These are phyloP conservation scores for Acanthurus leucopareius DNA, from an alignment of 2,797 vertebrate genomes.

Conservation along the genomic window DNA sequence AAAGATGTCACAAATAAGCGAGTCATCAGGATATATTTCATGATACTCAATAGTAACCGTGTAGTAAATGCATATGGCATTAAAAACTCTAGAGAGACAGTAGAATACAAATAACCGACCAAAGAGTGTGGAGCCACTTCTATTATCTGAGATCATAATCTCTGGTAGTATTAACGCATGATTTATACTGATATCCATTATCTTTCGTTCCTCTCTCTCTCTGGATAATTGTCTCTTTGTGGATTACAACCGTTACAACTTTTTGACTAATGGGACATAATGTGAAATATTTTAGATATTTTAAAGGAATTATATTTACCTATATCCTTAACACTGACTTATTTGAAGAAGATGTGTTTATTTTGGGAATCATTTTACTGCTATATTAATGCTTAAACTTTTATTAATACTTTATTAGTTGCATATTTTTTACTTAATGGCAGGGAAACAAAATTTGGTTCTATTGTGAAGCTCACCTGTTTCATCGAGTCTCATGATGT, in stretches of 20 bases:
- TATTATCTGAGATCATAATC: neutral
- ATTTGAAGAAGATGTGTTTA: no score
- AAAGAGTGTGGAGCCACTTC: neutral
- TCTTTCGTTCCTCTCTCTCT: no score
- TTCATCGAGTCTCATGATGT: conserved; percentile 99
- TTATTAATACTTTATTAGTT: no score
- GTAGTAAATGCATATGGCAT: neutral
- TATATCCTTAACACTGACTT: neutral
- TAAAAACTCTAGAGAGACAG: neutral
- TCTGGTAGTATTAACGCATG: neutral
- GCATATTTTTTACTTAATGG: no score
- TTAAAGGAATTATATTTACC: no score
- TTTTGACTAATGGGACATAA: neutral
- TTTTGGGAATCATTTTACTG: no score
- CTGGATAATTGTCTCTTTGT: neutral
- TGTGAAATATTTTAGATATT: neutral
- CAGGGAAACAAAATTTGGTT: neutral
- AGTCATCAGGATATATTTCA: neutral
- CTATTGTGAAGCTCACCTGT: conserved; percentile 85
- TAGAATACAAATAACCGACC: neutral
- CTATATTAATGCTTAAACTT: no score
- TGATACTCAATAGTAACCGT: neutral
- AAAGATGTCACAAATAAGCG: neutral
- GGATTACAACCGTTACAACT: neutral
- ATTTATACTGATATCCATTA: neutral